Base-by-base conservation (phyloP, 2,888 invertebrate genomes). In the Operophtera brumata region DNA sequence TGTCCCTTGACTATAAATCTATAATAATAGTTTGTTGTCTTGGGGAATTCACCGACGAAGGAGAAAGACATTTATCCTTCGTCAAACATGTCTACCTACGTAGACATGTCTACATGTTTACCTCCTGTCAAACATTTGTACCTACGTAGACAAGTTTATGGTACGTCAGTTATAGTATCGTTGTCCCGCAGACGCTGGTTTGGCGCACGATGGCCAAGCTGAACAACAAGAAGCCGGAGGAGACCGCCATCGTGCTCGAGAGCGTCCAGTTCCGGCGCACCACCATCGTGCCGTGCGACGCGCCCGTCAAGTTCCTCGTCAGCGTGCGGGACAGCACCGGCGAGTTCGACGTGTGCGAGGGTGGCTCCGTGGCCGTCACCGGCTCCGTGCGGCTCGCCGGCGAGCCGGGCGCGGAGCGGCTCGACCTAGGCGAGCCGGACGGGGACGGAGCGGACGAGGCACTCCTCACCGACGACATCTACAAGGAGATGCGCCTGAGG, bases 241-340 rank as follows among this genome's bases (percentile, higher is more conserved):
- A 96, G 71, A 92, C 96, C 28, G 94, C 97, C 0, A 94, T 99
- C 0, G 91, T 96, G 2, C 91, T 99, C 66, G 97, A 98, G 83
- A 93, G 99, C 82, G 92, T 99, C 1, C 94, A 95, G 67, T 97
- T 99, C 82, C 94, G 95, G 71, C 93, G 98, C 49, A 99, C 99
- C 4, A 99, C 99, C 4, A 97, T 98, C 65, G 92, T 99, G 82
- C 96, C 96, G 14, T 96, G 96, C 75, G 96, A 96, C 59, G 94
- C 92, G 7, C 86, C 93, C 0, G 94, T 96, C 39, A 95, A 95
- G 70, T 96, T 97, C 78, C 90, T 95, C 25, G 91, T 97, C 37
- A 96, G 94, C 78, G 93, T 97, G 65, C 94, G 97, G 67, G 95
- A 95, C 69, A 95, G 95, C 42, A 93, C 93, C 34, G 88, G 96